These are phyloP conservation scores for rat (Rattus norvegicus) DNA, from an alignment of 2,113 vertebrate genomes.

Conservation along the genomic window DNA sequence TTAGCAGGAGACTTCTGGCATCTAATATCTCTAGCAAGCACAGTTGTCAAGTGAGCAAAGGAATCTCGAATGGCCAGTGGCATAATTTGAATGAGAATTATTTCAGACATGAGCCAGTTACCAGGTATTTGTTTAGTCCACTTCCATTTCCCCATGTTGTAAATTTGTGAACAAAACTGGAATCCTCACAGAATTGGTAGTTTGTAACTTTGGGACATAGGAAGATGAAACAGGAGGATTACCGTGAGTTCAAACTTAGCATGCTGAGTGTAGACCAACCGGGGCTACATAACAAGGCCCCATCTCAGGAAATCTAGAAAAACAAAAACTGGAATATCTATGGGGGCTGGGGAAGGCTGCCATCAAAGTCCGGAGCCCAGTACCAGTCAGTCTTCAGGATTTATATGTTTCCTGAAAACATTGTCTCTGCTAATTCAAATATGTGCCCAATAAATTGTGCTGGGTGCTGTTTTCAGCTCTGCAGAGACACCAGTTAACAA, in stretches of 20 bases:
- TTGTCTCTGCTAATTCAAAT: conserved; percentile 45
- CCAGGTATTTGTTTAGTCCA: not conserved
- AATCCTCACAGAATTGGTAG: not conserved
- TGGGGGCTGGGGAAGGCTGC: not conserved
- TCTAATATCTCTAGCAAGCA: not conserved
- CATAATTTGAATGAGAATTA: not conserved
- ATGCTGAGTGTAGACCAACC: not conserved
- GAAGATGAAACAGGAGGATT: not conserved
- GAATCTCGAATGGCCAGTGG: not conserved
- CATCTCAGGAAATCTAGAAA: not conserved
- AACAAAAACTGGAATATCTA: not conserved
- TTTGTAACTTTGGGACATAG: not conserved
- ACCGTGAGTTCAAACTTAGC: not conserved
- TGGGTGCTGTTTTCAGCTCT: not conserved
- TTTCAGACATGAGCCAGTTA: conserved; percentile 14
- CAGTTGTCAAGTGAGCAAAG: not conserved
- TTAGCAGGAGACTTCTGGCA: not conserved
- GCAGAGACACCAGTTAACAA: not conserved
- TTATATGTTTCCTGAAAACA: conserved; percentile 49
- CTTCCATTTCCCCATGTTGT: not conserved
- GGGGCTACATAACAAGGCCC: not conserved
- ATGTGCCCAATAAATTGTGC: not conserved
- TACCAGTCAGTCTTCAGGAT: not conserved
- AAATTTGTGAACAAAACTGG: conserved; percentile 2
- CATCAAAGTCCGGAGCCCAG: conserved; percentile 7